Evolutionary conservation across 2,888 invertebrate species (phyloP).

Genomic region (Diplazon laetatorius): DNA sequence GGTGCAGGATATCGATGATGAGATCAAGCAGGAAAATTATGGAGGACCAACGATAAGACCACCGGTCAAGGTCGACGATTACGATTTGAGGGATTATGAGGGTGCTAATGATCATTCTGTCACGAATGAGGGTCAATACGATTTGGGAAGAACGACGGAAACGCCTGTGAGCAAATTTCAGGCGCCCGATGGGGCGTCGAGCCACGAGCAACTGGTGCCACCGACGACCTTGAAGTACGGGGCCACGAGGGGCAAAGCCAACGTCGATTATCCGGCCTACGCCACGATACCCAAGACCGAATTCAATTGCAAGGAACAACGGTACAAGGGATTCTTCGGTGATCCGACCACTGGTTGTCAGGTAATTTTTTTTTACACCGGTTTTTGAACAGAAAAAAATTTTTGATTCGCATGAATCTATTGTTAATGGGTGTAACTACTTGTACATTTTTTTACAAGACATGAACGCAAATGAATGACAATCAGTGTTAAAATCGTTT

Average conservation of each 20-base stretch:
- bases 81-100: too few species aligned
- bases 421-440: too few species aligned
- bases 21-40: background rate
- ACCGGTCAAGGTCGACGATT: conserved; percentile 19
- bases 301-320: conserved; percentile 92
- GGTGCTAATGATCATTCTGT: too few species aligned
- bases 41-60: conserved; percentile 9
- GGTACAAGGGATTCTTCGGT: conserved; percentile 95
- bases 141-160: conserved; percentile 68
- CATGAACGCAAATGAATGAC: too few species aligned
- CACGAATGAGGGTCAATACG: conserved; percentile 66
- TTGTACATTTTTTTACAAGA: too few species aligned
- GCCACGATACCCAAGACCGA: conserved; percentile 89
- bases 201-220: conserved; percentile 55
- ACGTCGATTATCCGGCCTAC: conserved; percentile 91
- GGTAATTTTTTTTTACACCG: conserved; percentile 83
- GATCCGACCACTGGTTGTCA: conserved; percentile 94
- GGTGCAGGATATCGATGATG: conserved; percentile 71
- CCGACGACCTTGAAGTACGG: conserved; percentile 76
- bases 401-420: too few species aligned
- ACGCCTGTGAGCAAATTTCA: conserved; percentile 66
- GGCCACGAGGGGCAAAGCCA: conserved; percentile 85
- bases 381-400: too few species aligned
- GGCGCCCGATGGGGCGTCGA: conserved; percentile 63
- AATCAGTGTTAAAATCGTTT: too few species aligned